Evolutionary conservation across 2,888 invertebrate genomes (phyloP).

Genomic region (Cephonodes hylas): DNA sequence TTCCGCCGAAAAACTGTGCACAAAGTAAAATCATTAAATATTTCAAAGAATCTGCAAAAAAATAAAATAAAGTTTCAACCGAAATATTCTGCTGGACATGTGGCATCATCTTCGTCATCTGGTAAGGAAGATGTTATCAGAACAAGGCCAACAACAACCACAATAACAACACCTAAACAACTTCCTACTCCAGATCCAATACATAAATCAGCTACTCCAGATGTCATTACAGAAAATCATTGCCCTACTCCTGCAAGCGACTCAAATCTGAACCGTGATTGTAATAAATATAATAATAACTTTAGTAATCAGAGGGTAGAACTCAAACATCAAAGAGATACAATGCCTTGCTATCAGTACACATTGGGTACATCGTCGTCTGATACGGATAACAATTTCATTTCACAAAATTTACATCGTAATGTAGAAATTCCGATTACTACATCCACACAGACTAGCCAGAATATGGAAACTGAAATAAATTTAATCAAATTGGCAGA

Average conservation of each 20-base stretch:
- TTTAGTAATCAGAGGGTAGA: conserved; percentile 1
- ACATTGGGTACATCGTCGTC: conserved; percentile 36
- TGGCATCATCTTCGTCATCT: conserved; percentile 36
- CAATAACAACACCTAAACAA: conserved; percentile 41
- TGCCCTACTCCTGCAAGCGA: neutral
- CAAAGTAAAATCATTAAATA: conserved; percentile 71
- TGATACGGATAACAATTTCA: conserved; percentile 40
- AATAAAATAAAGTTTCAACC: conserved; percentile 19
- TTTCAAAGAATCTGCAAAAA: conserved; percentile 54
- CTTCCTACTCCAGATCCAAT: neutral
- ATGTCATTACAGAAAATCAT: neutral
- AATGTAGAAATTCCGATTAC: conserved; percentile 37
- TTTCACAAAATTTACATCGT: conserved; percentile 23
- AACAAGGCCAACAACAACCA: conserved; percentile 12
- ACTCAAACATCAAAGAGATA: conserved; percentile 8
- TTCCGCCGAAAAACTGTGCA: conserved; percentile 51
- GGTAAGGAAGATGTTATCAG: conserved; percentile 29
- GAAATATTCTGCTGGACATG: conserved; percentile 18
- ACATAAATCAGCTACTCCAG: neutral
- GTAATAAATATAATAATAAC: neutral
- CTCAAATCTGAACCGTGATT: neutral
- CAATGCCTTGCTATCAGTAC: conserved; percentile 25
- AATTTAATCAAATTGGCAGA: conserved; percentile 66
- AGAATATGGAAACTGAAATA: conserved; percentile 49
- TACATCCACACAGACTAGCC: conserved; percentile 63